phyloP scores from a whole-genome alignment of 2,888 invertebrate genomes.

The Hemithea aestivaria region DNA sequence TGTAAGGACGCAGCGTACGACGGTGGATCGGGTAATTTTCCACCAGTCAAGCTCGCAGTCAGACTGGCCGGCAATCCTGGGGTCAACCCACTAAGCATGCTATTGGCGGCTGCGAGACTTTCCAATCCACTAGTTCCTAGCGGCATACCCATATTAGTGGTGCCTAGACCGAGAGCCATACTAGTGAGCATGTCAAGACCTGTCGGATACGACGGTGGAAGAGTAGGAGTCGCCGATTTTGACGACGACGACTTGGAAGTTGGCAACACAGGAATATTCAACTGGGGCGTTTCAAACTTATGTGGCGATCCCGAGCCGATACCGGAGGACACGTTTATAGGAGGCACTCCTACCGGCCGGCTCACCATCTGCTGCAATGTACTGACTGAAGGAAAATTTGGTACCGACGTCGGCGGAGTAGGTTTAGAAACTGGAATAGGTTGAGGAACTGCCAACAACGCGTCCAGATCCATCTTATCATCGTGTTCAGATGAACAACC shows the following conservation, averaged over 20 bases:
- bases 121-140: conserved; percentile 65
- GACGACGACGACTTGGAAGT: conserved; percentile 77
- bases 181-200: conserved; percentile 75
- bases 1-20: conserved; percentile 70
- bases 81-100: conserved; percentile 64
- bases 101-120: conserved; percentile 72
- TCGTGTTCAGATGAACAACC: conserved; percentile 83
- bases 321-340: conserved; percentile 67
- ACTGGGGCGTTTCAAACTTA: conserved; percentile 76
- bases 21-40: conserved; percentile 68
- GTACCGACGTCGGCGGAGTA: conserved; percentile 54
- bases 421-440: conserved; percentile 69
- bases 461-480: conserved; percentile 82
- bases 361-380: conserved; percentile 75
- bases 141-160: conserved; percentile 63
- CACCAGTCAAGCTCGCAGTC: conserved; percentile 61
- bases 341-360: conserved; percentile 71
- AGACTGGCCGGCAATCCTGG: conserved; percentile 64
- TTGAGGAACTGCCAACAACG: conserved; percentile 79
- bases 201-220: conserved; percentile 70
- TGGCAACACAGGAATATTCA: conserved; percentile 80
- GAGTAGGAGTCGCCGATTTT: conserved; percentile 74
- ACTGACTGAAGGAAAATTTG: conserved; percentile 72
- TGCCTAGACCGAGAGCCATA: conserved; percentile 71
- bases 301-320: conserved; percentile 74